phyloP scores from a whole-genome alignment of 1,140 invertebrate species.

The Diploscapter pachys region DNA sequence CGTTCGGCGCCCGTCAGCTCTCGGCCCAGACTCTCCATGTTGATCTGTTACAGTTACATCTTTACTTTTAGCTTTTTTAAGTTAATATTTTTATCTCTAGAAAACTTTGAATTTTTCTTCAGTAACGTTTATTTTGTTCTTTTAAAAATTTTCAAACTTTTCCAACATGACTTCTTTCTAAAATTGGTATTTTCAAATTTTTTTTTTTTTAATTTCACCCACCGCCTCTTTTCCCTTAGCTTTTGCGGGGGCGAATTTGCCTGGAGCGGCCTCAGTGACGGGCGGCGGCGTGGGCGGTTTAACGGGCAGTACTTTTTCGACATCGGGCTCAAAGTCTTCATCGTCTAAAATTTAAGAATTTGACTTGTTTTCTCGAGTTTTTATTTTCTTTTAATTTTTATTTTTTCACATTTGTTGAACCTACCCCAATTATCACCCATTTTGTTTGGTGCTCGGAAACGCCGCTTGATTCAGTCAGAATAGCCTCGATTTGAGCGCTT shows the following conservation, averaged over 20 bases:
- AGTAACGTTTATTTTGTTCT: not conserved
- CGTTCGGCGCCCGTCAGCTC: slow-evolving; percentile 28
- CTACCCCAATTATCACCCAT: slow-evolving; percentile 14
- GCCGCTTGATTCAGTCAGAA: no score
- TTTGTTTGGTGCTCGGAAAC: not conserved
- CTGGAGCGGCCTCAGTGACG: not conserved
- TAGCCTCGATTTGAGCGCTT: no score
- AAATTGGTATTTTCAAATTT: not conserved
- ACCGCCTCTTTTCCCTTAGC: not conserved
- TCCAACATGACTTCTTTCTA: not conserved
- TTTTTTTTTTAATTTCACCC: not conserved
- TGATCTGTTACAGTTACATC: not conserved
- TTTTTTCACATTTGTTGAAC: no score
- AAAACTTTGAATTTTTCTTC: not conserved
- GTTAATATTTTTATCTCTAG: not conserved
- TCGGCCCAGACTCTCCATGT: slow-evolving; percentile 31
- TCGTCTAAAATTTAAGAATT: slow-evolving; percentile 17
- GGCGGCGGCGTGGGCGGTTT: slow-evolving; percentile 24
- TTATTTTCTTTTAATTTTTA: not conserved
- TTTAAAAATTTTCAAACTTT: not conserved
- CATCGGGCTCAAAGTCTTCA: slow-evolving; percentile 37
- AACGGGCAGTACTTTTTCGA: slow-evolving; percentile 10
- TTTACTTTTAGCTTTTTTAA: not conserved
- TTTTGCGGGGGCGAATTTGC: slow-evolving; percentile 6
- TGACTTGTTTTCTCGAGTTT: not conserved